phyloP scores from a whole-genome alignment of 2,113 vertebrate genomes.

The Aramus guarauna region DNA sequence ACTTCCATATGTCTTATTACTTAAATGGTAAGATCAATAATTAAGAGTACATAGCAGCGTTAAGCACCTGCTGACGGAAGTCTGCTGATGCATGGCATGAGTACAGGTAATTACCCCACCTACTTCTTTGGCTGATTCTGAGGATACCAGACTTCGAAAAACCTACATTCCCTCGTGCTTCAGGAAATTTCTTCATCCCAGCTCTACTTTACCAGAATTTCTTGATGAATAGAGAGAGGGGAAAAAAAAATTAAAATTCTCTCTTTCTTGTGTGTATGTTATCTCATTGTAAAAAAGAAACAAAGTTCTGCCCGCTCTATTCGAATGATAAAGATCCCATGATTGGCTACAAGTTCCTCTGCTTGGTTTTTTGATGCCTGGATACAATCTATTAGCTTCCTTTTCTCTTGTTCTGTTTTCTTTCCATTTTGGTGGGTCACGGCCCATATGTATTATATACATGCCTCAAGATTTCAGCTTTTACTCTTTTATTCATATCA shows the following conservation, averaged over 20 bases:
- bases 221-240: not conserved
- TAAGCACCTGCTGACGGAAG: conserved; percentile 47
- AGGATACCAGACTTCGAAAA: not conserved
- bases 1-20: conserved; percentile 67
- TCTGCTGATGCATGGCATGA: not conserved
- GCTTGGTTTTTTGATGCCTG: not conserved
- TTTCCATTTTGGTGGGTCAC: not conserved
- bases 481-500: not conserved
- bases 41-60: conserved; percentile 65
- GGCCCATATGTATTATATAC: not conserved
- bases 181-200: not conserved
- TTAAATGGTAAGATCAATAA: conserved; percentile 73
- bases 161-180: not conserved
- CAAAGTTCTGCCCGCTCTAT: not conserved
- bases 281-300: not conserved
- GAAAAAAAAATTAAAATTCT: not conserved
- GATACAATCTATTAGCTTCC: not conserved
- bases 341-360: not conserved
- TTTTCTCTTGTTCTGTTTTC: not conserved
- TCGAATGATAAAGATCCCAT: not conserved
- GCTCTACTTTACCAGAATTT: not conserved
- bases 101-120: not conserved
- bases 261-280: not conserved
- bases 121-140: not conserved
- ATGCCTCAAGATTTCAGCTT: not conserved